phyloP scores from a whole-genome alignment of 2,113 vertebrate species.

The Otolemur garnettii region DNA sequence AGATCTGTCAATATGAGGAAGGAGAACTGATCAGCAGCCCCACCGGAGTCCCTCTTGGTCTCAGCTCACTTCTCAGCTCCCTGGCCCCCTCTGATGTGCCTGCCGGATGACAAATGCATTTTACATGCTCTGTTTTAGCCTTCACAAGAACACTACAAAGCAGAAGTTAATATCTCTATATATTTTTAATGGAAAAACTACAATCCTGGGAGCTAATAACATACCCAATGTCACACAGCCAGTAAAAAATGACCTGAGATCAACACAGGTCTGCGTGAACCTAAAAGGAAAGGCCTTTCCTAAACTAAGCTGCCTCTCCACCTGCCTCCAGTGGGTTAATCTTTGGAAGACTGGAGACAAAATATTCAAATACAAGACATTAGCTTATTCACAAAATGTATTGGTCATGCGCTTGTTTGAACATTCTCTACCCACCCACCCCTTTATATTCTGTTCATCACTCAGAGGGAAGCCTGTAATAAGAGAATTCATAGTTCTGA shows the following conservation, averaged over 20 bases:
- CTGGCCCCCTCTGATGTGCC: background rate
- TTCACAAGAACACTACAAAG: background rate
- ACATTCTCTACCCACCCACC: background rate
- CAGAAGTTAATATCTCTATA: background rate
- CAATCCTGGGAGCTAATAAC: background rate
- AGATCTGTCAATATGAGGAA: background rate
- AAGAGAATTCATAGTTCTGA: background rate
- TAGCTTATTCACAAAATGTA: conserved; percentile 1
- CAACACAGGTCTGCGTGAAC: background rate
- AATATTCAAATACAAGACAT: background rate
- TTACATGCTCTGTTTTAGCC: background rate
- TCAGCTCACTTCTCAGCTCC: background rate
- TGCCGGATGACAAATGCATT: background rate
- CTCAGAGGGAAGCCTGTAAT: background rate
- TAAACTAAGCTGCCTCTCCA: background rate
- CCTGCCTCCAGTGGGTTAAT: background rate
- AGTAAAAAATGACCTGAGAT: background rate
- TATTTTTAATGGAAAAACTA: background rate
- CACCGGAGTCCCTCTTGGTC: background rate
- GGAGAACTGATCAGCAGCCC: background rate
- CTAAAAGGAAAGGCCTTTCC: background rate
- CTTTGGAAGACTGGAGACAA: background rate
- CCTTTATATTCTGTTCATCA: background rate
- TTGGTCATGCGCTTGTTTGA: background rate
- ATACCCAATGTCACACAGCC: background rate